Conservation (phyloP, 1,140 invertebrate genomes). For the Lutraria rhynchaena region DNA sequence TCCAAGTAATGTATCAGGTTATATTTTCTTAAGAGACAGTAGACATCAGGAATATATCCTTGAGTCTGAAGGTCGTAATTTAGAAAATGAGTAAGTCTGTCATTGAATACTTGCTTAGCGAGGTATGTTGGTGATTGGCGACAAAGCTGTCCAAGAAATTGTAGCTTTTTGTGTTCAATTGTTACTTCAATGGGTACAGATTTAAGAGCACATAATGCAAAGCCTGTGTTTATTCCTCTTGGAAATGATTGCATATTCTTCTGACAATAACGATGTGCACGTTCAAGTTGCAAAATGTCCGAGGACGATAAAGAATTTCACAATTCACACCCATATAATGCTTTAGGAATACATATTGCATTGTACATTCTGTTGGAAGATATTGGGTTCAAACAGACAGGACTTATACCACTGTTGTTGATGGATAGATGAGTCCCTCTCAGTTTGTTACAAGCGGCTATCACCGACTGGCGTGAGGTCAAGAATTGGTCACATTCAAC, state of each 20-base stretch:
- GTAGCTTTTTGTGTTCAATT: no score
- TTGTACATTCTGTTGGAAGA: not conserved
- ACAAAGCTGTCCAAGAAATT: slow-evolving; percentile 31
- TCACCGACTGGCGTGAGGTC: not conserved
- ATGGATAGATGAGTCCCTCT: slow-evolving; percentile 11
- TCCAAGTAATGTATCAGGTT: not conserved
- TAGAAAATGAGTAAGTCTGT: slow-evolving; percentile 10
- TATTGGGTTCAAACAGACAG: not conserved
- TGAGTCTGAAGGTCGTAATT: slow-evolving; percentile 1
- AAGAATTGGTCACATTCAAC: not conserved
- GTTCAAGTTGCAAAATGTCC: not conserved
- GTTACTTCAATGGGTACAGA: not conserved
- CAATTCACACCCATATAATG: slow-evolving; percentile 25
- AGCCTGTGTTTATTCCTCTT: not conserved
- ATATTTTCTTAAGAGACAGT: not conserved
- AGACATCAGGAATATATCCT: no score
- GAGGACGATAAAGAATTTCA: not conserved
- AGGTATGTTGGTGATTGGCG: not conserved
- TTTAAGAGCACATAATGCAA: not conserved
- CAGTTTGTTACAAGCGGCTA: not conserved
- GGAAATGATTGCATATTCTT: not conserved
- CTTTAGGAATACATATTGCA: slow-evolving; percentile 8
- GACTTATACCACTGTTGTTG: not conserved
- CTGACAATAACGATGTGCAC: not conserved
- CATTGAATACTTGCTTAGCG: not conserved